phyloP scores from a whole-genome alignment of 2,888 invertebrate genomes.

The Pardosa pseudoannulata region DNA sequence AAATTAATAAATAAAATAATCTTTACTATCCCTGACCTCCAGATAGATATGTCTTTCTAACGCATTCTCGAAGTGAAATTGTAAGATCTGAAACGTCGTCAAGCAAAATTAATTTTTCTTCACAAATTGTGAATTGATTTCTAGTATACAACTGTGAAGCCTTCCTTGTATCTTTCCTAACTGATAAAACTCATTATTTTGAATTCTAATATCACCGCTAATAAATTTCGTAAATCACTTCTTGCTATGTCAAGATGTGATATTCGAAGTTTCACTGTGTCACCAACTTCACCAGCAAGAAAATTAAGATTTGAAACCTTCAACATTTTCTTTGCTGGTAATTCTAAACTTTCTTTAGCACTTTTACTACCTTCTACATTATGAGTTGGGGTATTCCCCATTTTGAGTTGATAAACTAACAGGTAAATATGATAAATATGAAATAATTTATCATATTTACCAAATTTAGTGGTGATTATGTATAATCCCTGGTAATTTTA shows the following conservation, averaged over 20 bases:
- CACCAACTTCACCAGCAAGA: conserved; percentile 19
- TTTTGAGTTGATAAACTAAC: no score
- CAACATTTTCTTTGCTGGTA: no score
- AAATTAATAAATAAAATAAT: no score
- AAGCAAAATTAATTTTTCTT: conserved; percentile 20
- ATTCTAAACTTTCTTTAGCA: no score
- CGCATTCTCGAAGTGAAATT: conserved; percentile 5
- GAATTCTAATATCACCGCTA: conserved; percentile 19
- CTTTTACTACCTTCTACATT: no score
- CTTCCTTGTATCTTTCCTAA: conserved; percentile 11
- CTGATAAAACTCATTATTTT: conserved; percentile 33
- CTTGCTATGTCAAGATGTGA: conserved; percentile 6
- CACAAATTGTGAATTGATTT: conserved; percentile 10
- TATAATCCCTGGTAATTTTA: no score
- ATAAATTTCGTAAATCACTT: conserved; percentile 5
- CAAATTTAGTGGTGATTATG: no score
- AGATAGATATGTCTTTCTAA: conserved; percentile 13
- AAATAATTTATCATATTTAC: no score
- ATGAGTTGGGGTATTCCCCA: no score
- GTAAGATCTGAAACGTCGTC: conserved; percentile 14
- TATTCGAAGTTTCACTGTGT: conserved; percentile 23
- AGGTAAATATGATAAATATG: no score
- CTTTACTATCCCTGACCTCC: no score
- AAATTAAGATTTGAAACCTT: no score
- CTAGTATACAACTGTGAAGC: conserved; percentile 3